Base-by-base conservation (phyloP, 2,113 vertebrate species). In the Equus quagga region DNA sequence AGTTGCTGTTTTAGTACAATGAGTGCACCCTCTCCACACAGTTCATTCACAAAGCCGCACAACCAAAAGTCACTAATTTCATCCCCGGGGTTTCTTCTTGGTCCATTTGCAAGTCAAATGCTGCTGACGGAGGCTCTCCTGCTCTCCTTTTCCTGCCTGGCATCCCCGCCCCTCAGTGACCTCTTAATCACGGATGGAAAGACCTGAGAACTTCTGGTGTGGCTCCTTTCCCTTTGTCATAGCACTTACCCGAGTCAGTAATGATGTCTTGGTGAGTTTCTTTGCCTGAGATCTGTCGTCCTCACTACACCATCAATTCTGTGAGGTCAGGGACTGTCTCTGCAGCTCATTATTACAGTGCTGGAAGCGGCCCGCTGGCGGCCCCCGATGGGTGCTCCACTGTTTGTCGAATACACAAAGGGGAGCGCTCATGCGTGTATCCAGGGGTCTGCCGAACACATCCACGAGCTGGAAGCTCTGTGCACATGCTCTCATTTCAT, bases 361-460 rank as follows among this genome's bases (percentile, higher is more conserved):
- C 65, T 21, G 44, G 89, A 41, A n/a, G 0, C 9, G 60, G 54
- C 76, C 51, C 23, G 2, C 4, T 1, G 12, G 60, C 46, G 21
- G 86, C n/a, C 44, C 24, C 6, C 2, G 86, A 4, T 15, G 1
- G 31, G 17, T 21, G 24, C 15, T 18, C 64, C 2, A 2, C n/a
- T 13, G 7, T 19, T 51, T 46, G 36, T 78, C 41, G 33, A 41
- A 12, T 7, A 10, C 26, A 2, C 11, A 3, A 24, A 18, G 1
- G 11, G 58, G 10, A 10, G 11, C 2, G 14, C 7, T 10, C n/a
- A 4, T 9, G 26, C 44, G 18, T 6, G 31, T 0, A 11, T 5
- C 51, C 17, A 9, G 23, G 19, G 2, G 18, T 41, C 13, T 14
- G 18, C 92, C 23, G 21, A 31, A 80, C 36, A 2, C 8, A 8